Conservation (phyloP, 2,113 vertebrate species). For the Panthera leo region DNA sequence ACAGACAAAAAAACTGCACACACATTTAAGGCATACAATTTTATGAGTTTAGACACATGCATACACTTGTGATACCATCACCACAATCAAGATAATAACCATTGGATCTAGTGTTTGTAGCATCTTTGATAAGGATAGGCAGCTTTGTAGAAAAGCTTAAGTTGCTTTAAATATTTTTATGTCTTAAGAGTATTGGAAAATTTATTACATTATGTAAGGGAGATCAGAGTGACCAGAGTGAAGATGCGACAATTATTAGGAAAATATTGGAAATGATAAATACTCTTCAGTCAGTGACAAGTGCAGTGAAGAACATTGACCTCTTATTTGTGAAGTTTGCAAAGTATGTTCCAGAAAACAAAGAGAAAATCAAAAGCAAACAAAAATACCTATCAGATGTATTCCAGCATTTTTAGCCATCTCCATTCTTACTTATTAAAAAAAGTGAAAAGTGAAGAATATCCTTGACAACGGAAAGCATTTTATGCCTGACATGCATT, state of each 20-base stretch:
- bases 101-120: not conserved
- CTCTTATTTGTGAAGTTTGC: slow-evolving; percentile 49
- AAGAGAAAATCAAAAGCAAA: not conserved
- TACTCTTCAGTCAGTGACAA: not conserved
- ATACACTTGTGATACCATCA: not conserved
- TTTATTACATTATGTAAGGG: not conserved
- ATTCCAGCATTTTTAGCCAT: slow-evolving; percentile 36
- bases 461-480: slow-evolving; percentile 43
- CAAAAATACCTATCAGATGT: not conserved
- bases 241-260: not conserved
- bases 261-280: slow-evolving; percentile 23
- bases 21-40: not conserved
- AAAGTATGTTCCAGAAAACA: slow-evolving; percentile 10
- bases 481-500: slow-evolving; percentile 25
- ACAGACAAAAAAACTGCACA: not conserved
- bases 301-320: not conserved
- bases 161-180: slow-evolving; percentile 3
- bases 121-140: not conserved
- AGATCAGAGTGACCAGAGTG: not conserved
- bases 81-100: not conserved
- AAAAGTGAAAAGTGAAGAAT: slow-evolving; percentile 4
- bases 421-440: slow-evolving; percentile 42
- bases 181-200: slow-evolving; percentile 20
- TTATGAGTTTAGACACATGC: not conserved
- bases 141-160: not conserved